phyloP scores from a whole-genome alignment of 2,888 invertebrate species.

The Anodontia alba region DNA sequence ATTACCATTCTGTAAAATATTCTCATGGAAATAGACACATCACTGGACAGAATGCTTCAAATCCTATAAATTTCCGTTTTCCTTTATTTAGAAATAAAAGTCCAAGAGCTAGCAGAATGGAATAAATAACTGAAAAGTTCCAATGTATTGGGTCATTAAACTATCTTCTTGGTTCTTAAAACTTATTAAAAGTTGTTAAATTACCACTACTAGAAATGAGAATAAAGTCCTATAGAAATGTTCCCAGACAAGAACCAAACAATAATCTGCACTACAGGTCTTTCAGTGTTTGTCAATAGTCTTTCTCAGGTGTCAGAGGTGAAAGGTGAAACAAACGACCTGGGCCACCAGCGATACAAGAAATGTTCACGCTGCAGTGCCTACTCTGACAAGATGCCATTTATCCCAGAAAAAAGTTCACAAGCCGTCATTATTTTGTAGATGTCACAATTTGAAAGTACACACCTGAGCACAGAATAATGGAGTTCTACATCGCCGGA shows the following conservation, averaged over 20 bases:
- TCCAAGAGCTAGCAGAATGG: too few species aligned
- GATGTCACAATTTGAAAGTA: slow-evolving; percentile 9
- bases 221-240: slow-evolving; percentile 1
- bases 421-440: slow-evolving; percentile 15
- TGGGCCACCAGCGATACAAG: not conserved
- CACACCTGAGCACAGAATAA: slow-evolving; percentile 7
- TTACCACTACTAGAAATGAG: not conserved
- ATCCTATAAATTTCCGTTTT: too few species aligned
- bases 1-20: too few species aligned
- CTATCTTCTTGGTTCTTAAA: too few species aligned
- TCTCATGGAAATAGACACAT: too few species aligned
- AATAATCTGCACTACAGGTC: slow-evolving; percentile 6
- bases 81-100: too few species aligned
- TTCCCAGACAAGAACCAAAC: not conserved
- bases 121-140: too few species aligned
- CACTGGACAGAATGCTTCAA: too few species aligned
- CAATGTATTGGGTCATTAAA: too few species aligned
- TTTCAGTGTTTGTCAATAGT: slow-evolving; percentile 15
- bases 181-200: too few species aligned
- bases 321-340: not conserved
- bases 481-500: not conserved
- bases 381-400: slow-evolving; percentile 6
- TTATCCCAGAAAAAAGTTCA: slow-evolving; percentile 20
- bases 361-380: slow-evolving; percentile 11
- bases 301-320: slow-evolving; percentile 7